Conservation (phyloP, 2,113 vertebrate species). For the human (Homo sapiens) region GRCh38 chr6:103680001-103680500, state of each 20-base stretch:
- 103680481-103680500: not conserved
- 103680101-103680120: not conserved
- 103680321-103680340: not conserved
- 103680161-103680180: not conserved
- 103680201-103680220: not conserved
- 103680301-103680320: not conserved
- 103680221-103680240: not conserved
- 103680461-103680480: not conserved
- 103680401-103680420: not conserved
- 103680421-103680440: not conserved
- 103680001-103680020: not conserved
- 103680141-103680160: not conserved
- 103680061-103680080: not conserved
- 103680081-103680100: not conserved
- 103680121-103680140: not conserved
- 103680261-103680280: not conserved
- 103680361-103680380: not conserved
- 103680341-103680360: not conserved
- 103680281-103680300: not conserved
- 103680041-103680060: not conserved
- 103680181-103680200: not conserved
- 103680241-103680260: not conserved
- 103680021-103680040: not conserved
- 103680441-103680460: not conserved
- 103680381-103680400: not conserved